These are phyloP conservation scores for Megaceryle torquata DNA, from an alignment of 2,113 vertebrate species.

Conservation along the genomic window DNA sequence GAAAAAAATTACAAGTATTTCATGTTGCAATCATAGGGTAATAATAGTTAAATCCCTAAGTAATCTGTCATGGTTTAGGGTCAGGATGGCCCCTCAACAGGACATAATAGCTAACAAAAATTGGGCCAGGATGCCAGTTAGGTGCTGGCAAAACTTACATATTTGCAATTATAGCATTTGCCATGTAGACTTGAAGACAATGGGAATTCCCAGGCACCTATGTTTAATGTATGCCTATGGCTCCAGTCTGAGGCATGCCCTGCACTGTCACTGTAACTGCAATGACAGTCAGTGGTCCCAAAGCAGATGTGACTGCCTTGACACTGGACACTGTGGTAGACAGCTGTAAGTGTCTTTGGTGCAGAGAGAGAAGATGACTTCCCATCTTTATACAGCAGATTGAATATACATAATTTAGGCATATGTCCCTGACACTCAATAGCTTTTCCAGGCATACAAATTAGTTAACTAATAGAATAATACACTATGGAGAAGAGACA, in stretches of 20 bases:
- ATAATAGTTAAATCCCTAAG: not conserved
- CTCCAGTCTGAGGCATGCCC: not conserved
- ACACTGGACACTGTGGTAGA: not conserved
- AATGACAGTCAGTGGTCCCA: not conserved
- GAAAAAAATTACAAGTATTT: not conserved
- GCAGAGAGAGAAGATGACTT: not conserved
- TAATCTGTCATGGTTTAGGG: not conserved
- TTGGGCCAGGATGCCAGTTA: not conserved
- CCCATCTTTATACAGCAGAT: fast-evolving
- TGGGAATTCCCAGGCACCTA: not conserved
- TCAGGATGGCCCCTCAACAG: too few relatives aligned
- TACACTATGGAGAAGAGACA: not conserved
- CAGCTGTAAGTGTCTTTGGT: not conserved
- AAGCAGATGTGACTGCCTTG: not conserved
- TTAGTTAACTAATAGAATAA: not conserved
- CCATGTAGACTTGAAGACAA: not conserved
- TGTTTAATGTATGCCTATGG: not conserved
- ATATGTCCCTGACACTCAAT: not conserved
- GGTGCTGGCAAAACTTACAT: not conserved
- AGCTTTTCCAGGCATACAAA: not conserved
- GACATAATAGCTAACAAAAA: not conserved
- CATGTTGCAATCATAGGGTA: not conserved
- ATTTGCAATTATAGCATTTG: not conserved
- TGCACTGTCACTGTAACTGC: not conserved
- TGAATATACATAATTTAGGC: not conserved